These are phyloP conservation scores for Melanophora roralis DNA, from an alignment of 2,888 invertebrate species.

Conservation along the genomic window DNA sequence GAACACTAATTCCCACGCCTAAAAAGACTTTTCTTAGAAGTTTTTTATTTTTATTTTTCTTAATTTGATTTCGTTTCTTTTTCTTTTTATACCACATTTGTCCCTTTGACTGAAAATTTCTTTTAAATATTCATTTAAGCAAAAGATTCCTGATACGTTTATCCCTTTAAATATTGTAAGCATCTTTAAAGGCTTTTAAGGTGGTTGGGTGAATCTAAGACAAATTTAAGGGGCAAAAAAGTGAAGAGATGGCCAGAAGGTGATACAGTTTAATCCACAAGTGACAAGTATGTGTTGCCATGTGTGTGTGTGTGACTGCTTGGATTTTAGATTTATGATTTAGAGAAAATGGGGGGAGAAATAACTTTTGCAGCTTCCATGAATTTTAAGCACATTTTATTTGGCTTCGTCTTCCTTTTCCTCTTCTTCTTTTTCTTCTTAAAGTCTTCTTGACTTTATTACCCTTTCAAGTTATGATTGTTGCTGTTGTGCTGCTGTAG, in stretches of 20 bases:
- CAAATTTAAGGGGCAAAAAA: background rate
- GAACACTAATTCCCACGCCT: background rate
- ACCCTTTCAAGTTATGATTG: background rate
- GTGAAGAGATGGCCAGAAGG: background rate
- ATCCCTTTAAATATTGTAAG: background rate
- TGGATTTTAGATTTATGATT: slow-evolving; percentile 36
- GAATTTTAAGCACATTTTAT: background rate
- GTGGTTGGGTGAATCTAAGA: background rate
- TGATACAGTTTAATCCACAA: background rate
- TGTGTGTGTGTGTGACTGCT: background rate
- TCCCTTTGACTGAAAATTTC: background rate
- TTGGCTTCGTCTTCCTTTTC: background rate
- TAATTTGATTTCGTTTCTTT: background rate
- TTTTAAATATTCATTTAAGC: background rate
- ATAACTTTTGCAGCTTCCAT: slow-evolving; percentile 2
- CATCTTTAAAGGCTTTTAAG: background rate
- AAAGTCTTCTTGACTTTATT: background rate
- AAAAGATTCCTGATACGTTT: background rate
- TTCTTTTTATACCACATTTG: background rate
- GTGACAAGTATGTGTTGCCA: background rate
- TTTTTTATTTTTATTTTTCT: background rate
- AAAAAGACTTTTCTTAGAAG: background rate
- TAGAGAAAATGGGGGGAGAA: background rate
- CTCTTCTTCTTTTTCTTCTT: background rate
- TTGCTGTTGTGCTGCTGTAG: background rate